These are phyloP conservation scores for Athripsodes cinereus DNA, from an alignment of 2,888 invertebrate species.

Conservation along the genomic window DNA sequence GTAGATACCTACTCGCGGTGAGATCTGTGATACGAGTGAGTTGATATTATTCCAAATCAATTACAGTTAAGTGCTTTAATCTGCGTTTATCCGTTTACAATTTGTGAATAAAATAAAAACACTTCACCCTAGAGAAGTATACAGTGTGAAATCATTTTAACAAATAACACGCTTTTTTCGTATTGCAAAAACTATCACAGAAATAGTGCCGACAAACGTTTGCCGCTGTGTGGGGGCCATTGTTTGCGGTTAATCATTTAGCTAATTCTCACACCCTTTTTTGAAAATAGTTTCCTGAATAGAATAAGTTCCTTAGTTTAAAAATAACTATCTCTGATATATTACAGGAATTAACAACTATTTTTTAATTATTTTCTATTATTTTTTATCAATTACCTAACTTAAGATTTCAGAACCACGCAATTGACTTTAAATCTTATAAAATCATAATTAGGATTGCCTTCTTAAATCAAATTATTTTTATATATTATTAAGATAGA, in stretches of 20 bases:
- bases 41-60: background rate
- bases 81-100: background rate
- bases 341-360: no score
- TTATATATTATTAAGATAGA: no score
- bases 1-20: background rate
- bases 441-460: no score
- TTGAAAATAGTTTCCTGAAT: background rate
- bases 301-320: no score
- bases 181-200: background rate
- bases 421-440: no score
- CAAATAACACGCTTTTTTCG: background rate
- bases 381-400: no score
- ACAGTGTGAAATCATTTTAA: background rate
- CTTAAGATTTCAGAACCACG: no score
- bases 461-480: no score
- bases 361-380: no score
- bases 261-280: slow-evolving; percentile 18
- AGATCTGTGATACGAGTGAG: background rate
- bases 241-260: slow-evolving; percentile 2
- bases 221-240: slow-evolving; percentile 6
- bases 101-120: background rate
- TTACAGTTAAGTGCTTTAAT: background rate
- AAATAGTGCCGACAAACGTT: slow-evolving; percentile 14
- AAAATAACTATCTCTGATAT: no score
- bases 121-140: background rate